phyloP scores from a whole-genome alignment of 2,113 vertebrate genomes.

The Chunga burmeisteri region DNA sequence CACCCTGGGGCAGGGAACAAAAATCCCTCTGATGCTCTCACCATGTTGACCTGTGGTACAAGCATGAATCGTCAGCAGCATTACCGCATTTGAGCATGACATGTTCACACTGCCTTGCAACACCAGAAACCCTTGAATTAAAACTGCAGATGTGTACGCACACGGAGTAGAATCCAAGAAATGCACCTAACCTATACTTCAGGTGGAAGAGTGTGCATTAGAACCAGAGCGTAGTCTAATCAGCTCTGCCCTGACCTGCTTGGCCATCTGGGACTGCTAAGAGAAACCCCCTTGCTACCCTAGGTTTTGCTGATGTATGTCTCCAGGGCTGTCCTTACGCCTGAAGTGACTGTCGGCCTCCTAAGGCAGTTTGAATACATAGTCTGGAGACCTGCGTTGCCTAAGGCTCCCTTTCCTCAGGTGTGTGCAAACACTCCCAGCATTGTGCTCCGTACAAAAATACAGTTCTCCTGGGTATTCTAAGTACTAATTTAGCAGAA shows the following conservation, averaged over 20 bases:
- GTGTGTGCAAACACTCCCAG: background rate
- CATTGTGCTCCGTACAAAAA: background rate
- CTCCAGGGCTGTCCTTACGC: background rate
- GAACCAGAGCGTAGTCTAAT: background rate
- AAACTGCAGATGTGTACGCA: background rate
- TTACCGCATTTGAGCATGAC: rapidly evolving
- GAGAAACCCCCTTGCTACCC: background rate
- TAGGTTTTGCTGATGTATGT: background rate
- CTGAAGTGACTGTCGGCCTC: background rate
- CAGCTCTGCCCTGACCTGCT: background rate
- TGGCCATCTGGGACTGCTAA: background rate
- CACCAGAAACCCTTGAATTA: background rate
- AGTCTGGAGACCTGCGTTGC: background rate
- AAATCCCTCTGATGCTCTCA: background rate
- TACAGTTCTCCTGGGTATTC: background rate
- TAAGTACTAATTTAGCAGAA: background rate
- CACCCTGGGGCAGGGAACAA: background rate
- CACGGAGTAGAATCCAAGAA: background rate
- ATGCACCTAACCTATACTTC: background rate
- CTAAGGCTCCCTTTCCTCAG: background rate
- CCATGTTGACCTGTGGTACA: background rate
- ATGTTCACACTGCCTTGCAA: background rate
- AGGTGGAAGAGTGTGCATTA: background rate
- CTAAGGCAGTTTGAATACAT: background rate
- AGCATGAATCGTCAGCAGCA: background rate